Evolutionary conservation across 2,113 vertebrate species (phyloP).

Genomic region (Corvus moneduloides): DNA sequence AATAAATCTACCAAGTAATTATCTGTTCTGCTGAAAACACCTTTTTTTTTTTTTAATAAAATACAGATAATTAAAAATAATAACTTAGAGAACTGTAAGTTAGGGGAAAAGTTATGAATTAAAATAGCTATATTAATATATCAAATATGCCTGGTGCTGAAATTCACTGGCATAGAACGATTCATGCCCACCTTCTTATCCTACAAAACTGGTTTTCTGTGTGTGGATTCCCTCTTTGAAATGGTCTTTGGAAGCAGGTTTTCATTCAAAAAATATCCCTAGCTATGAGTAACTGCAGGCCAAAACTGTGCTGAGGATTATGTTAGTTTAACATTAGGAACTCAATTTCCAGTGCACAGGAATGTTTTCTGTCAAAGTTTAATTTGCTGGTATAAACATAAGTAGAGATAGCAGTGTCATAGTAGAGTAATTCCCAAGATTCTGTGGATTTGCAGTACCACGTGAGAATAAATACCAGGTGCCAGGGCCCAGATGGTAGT

Average conservation of each 20-base stretch:
- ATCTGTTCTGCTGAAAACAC: not conserved
- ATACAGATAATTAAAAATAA: not conserved
- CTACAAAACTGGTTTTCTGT: not conserved
- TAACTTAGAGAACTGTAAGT: not conserved
- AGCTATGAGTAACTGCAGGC: not conserved
- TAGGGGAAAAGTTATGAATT: not conserved
- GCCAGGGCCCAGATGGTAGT: not conserved
- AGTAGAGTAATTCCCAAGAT: not conserved
- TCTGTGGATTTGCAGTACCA: not conserved
- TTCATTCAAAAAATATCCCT: not conserved
- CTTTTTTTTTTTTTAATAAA: not conserved
- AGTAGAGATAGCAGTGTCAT: not conserved
- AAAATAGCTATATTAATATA: not conserved
- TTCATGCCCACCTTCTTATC: not conserved
- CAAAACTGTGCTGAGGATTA: not conserved
- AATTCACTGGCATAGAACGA: not conserved
- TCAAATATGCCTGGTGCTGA: not conserved
- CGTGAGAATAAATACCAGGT: not conserved
- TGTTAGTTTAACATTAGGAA: not conserved
- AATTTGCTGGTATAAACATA: not conserved
- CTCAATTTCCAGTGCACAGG: not conserved
- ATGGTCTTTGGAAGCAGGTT: not conserved
- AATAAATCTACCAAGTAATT: not conserved
- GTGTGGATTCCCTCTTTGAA: not conserved
- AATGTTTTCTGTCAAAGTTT: not conserved